Evolutionary conservation across 2,113 vertebrate genomes (phyloP).

Genomic region (Heterochromis multidens): DNA sequence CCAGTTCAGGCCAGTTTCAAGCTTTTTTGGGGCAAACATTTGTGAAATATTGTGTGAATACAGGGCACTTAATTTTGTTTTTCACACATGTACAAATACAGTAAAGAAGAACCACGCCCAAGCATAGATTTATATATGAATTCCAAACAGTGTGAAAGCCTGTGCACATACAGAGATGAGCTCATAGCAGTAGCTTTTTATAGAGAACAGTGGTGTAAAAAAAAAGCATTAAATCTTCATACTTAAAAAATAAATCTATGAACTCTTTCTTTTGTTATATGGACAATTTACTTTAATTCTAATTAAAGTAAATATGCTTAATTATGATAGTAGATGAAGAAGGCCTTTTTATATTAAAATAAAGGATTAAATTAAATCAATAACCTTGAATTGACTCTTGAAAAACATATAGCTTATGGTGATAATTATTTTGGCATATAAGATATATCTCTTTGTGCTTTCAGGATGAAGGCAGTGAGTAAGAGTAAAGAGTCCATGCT

Average conservation of each 20-base stretch:
- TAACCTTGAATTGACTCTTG: not conserved
- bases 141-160: too few species aligned
- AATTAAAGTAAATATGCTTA: too few species aligned
- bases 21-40: too few species aligned
- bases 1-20: not conserved
- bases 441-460: not conserved
- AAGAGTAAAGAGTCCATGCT: slow-evolving; percentile 88
- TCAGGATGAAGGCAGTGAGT: slow-evolving; percentile 81
- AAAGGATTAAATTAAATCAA: fast-evolving
- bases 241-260: too few species aligned
- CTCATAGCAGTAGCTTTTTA: too few species aligned
- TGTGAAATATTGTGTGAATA: not conserved
- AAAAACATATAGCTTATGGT: not conserved
- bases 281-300: too few species aligned
- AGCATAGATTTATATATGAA: not conserved
- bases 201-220: too few species aligned
- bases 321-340: not conserved
- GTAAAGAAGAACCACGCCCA: not conserved
- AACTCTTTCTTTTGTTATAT: too few species aligned
- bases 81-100: not conserved
- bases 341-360: not conserved
- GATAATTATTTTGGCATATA: not conserved
- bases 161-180: too few species aligned
- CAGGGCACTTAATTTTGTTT: not conserved
- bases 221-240: too few species aligned